A percentile compares a stretch with the other conserved stretches of the same genome.
These are phyloP conservation scores for Microcebus lehilahytsara DNA, from an alignment of 2,113 vertebrate genomes.

Conservation along the genomic window DNA sequence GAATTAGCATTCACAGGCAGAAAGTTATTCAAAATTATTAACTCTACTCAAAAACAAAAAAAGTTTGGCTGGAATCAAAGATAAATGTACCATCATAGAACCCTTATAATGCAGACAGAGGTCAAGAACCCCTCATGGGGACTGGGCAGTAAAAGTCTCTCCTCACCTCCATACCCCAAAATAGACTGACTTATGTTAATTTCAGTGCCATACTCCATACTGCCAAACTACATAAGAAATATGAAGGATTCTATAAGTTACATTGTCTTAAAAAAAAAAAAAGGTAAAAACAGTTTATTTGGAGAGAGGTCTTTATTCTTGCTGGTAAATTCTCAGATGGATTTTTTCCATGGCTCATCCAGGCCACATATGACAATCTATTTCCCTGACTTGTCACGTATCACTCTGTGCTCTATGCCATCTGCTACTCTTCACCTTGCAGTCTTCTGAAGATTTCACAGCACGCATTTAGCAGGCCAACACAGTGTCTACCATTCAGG, in stretches of 20 bases:
- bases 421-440: neutral
- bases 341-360: neutral
- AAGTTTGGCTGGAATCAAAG: neutral
- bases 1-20: neutral
- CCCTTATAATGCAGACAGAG: neutral
- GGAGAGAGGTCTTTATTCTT: neutral
- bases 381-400: neutral
- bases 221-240: neutral
- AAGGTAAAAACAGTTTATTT: neutral
- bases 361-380: neutral
- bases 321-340: neutral
- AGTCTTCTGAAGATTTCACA: neutral
- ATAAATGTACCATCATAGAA: neutral
- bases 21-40: conserved; percentile 2
- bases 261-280: neutral
- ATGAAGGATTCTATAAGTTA: too few species aligned
- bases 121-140: neutral
- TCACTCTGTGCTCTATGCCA: neutral
- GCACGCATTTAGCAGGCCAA: neutral
- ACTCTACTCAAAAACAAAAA: neutral
- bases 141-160: neutral
- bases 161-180: neutral
- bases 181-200: neutral
- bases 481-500: neutral
- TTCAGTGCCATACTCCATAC: neutral